Base-by-base conservation (phyloP, 1,140 invertebrate genomes). In the Alviniconcha marisindica region DNA sequence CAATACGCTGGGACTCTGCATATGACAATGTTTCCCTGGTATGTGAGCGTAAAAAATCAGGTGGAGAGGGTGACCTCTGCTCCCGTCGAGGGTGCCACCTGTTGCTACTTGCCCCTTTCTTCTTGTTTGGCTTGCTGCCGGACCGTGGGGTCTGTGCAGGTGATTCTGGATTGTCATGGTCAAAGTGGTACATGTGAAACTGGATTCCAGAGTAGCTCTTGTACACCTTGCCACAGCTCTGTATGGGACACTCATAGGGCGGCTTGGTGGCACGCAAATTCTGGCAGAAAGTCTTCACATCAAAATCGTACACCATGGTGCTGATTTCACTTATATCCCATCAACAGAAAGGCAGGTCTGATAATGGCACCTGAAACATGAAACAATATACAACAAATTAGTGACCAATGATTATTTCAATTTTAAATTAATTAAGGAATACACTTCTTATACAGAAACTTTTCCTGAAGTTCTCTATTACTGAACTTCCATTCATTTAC, bases 151-250 rank as follows among this genome's bases (percentile, higher is more conserved):
- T 66, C 77, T 85, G 60, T 48, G 56, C 78, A 28, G 84, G 84
- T 15, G 84, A 91, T 60, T 93, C 92, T 76, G 92, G 91, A 87
- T 91, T 92, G 38, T 96, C 96, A 91, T 97, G 96, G 92, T 97
- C 96, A 93, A 95, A 96, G 90, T 97, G 96, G 82, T 96, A 95
- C 84, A 97, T 93, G 92, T 98, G 97, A 92, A 96, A 97, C 90
- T 97, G 96, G 86, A 98, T 95, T 0, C 97, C 97, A 91, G 95
- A 96, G 82, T 96, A 95, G 85, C 96, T 97, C 93, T 97, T 97
- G 92, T 97, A 97, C 33, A 96, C 95, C 93, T 96, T 96, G 69
- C 96, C 96, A 93, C 97, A 98, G 84, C 96, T 96, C 88, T 96
- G 95, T 60, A 97, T 94, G 18, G 97, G 97, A 90, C 97, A 98